Base-by-base conservation (phyloP, 2,113 vertebrate genomes). In the Capricornis sumatraensis region DNA sequence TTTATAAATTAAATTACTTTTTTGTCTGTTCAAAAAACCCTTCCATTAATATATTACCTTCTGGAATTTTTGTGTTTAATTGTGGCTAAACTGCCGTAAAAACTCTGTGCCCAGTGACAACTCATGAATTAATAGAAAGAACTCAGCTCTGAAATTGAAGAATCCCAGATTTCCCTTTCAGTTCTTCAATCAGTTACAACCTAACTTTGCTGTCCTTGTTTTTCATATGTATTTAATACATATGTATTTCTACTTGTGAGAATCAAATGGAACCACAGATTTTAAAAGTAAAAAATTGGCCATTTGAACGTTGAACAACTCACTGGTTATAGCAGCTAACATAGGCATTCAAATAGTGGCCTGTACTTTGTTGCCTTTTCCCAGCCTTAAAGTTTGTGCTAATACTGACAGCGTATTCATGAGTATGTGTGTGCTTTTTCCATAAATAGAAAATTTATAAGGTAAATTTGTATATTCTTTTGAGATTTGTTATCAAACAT, bases 51-150 rank as follows among this genome's bases (percentile, higher is more conserved):
- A 91, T 53, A 3, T 91, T 96, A 47, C 36, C 62, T 94, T 92
- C 30, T 91, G 28, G 47, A 89, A 84, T 91, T 57, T 93, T 76
- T 92, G 7, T 92, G 52, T 88, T 95, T 94, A 94, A 67, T 91
- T 47, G 4, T 95, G 74, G 43, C 36, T 91, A 64, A 89, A 33
- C 30, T 96, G 43, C 53, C 87, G 1, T 89, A 83, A 93, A 92
- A 87, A 23, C 17, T 53, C 85, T 83, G 7, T 89, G 21, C 33
- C 64, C 5, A 79, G 52, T 85, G 84, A 36, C 28, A 36, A 45
- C 40, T 94, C 21, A 19, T 90, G 28, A 60, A 90, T 87, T 91
- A 93, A 78, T 78, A 11, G n/a, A 57, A 95, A 81, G 58, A 97
- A 71, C 2, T 89, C 13, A 60, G 76, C 25, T n/a, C 16, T 96